These are phyloP conservation scores for Morelia viridis DNA, from an alignment of 2,797 vertebrate species.

Conservation along the genomic window DNA sequence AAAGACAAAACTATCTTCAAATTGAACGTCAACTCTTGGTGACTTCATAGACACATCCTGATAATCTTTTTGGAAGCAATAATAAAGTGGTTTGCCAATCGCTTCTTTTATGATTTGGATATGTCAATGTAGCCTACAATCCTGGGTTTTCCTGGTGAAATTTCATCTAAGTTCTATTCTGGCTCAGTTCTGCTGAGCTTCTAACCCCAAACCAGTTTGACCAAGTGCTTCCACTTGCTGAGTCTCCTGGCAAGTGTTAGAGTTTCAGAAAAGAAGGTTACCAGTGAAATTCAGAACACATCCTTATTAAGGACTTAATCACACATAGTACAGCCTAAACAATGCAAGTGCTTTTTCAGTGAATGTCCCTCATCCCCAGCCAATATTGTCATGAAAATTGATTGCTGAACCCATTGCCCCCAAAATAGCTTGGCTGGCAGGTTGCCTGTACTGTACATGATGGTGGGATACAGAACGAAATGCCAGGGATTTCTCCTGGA, in stretches of 20 bases:
- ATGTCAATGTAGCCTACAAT: neutral
- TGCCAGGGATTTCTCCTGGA: neutral
- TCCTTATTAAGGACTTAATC: neutral
- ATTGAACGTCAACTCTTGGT: neutral
- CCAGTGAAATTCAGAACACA: too few species aligned
- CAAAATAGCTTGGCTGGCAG: too few species aligned
- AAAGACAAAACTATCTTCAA: neutral
- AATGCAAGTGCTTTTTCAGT: neutral
- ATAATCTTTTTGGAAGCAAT: rapidly evolving
- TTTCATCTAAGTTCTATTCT: neutral
- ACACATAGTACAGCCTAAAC: neutral
- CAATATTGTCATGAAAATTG: neutral
- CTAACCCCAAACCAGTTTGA: neutral
- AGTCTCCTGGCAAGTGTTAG: neutral
- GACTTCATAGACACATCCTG: neutral
- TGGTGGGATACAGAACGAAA: neutral
- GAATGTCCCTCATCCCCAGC: neutral
- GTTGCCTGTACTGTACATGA: too few species aligned
- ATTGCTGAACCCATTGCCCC: neutral
- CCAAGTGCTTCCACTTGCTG: neutral
- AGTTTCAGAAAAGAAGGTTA: neutral
- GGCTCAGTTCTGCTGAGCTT: neutral
- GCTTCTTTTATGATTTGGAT: neutral
- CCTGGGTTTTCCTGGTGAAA: neutral
- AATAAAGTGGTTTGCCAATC: neutral